These are phyloP conservation scores for Hydrozoanthus tunicans DNA, from an alignment of 64 coral and sea anemone species.

Conservation along the genomic window DNA sequence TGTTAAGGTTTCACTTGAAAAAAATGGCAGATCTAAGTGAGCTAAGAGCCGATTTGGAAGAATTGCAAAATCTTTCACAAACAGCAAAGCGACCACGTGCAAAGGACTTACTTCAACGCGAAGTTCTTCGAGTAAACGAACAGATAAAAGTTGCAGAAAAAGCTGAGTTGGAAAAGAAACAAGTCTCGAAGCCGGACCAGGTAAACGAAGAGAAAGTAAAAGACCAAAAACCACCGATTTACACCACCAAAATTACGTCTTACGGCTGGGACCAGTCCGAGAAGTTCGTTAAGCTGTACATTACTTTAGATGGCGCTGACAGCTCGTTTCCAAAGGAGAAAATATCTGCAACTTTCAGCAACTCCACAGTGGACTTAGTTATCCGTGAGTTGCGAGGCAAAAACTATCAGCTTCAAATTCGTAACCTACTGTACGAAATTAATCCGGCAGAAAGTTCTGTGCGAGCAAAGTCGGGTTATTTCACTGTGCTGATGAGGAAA, in stretches of 20 bases:
- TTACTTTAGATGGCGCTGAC: constrained; percentile 72
- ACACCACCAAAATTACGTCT: constrained; percentile 67
- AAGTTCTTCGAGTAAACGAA: constrained; percentile 63
- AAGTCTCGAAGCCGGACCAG: not conserved
- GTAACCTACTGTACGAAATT: constrained; percentile 67
- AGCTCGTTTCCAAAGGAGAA: constrained; percentile 69
- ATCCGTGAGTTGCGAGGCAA: constrained; percentile 68
- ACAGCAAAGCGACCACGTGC: constrained; percentile 72
- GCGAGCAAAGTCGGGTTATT: constrained; percentile 64
- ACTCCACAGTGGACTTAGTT: constrained; percentile 63
- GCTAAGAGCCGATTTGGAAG: constrained; percentile 54
- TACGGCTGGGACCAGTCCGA: constrained; percentile 92
- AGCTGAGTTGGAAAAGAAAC: not conserved
- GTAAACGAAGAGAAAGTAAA: constrained; percentile 20
- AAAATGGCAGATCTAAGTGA: constrained; percentile 69
- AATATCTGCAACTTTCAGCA: constrained; percentile 60
- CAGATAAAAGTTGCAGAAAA: constrained; percentile 56
- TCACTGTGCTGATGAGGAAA: constrained; percentile 77
- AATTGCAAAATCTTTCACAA: constrained; percentile 57
- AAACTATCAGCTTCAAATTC: constrained; percentile 84
- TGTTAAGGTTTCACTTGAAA: not conserved
- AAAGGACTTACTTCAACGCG: constrained; percentile 76
- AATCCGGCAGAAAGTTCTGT: constrained; percentile 66
- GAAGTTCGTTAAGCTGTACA: constrained; percentile 90
- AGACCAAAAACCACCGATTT: constrained; percentile 45